Conservation (phyloP, 1,140 invertebrate species). For the Episyrphus balteatus region DNA sequence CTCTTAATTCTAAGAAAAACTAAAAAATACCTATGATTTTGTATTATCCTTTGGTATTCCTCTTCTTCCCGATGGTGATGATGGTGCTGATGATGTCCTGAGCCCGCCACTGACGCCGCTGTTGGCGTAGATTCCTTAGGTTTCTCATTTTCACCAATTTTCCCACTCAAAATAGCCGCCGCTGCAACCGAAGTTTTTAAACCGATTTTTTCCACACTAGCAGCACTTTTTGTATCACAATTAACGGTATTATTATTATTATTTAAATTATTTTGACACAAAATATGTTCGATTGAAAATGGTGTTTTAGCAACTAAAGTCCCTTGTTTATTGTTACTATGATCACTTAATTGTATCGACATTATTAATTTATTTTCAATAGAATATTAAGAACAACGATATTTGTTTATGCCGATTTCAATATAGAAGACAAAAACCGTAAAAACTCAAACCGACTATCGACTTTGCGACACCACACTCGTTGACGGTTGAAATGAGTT, state of each 20-base stretch:
- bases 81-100: constrained; percentile 9
- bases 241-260: constrained; percentile 18
- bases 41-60: constrained; percentile 9
- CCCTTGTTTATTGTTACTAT: constrained; percentile 18
- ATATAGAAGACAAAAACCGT: too few species aligned
- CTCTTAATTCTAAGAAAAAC: too few species aligned
- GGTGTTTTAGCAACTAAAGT: constrained; percentile 28
- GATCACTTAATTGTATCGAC: constrained; percentile 10
- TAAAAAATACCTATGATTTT: constrained; percentile 5
- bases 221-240: neutral
- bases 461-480: constrained; percentile 8
- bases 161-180: neutral
- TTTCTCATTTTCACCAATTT: constrained; percentile 22
- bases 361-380: constrained; percentile 2
- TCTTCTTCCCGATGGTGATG: constrained; percentile 6
- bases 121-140: constrained; percentile 8
- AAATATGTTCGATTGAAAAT: constrained; percentile 36
- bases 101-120: constrained; percentile 5
- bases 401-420: too few species aligned
- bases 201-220: neutral
- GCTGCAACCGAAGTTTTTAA: neutral
- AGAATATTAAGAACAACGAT: neutral
- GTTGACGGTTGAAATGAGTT: constrained; percentile 36
- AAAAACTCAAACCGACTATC: too few species aligned
- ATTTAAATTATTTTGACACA: constrained; percentile 31